Conservation (phyloP, 2,113 vertebrate genomes). For the Gallinago media region DNA sequence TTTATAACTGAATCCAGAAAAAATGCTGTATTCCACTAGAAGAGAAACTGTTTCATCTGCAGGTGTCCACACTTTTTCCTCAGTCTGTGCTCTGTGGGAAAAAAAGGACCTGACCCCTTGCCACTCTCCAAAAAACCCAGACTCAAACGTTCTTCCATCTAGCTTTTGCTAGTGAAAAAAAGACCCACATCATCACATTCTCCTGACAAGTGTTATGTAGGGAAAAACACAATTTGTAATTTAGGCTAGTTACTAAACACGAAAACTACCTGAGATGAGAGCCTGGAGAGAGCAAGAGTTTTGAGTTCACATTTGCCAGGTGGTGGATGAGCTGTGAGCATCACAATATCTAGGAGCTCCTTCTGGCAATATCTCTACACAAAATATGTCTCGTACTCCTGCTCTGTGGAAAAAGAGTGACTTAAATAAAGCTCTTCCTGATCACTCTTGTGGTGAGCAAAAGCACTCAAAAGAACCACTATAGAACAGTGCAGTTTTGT, state of each 20-base stretch:
- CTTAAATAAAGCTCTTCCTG: not conserved
- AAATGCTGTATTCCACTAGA: not conserved
- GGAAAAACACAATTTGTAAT: not conserved
- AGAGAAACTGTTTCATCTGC: rapidly evolving
- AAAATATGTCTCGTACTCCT: not conserved
- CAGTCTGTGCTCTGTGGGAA: not conserved
- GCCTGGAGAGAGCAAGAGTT: not conserved
- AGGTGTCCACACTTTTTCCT: not conserved
- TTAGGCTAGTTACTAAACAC: not conserved
- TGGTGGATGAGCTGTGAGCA: not conserved
- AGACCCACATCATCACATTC: not conserved
- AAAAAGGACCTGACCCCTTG: not conserved
- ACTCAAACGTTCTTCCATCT: not conserved
- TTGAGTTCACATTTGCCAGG: not conserved
- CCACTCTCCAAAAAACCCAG: not conserved
- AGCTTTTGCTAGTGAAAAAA: not conserved
- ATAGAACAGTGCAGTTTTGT: not conserved
- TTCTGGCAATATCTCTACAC: not conserved
- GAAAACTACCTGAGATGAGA: not conserved
- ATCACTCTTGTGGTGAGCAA: not conserved
- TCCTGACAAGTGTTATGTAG: not conserved
- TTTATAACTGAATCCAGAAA: not conserved
- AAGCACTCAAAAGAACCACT: not conserved
- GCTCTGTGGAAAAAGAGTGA: rapidly evolving
- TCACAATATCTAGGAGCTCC: not conserved